Percentiles rank a stretch among this genome's conserved stretches.
Conservation (phyloP, 2,113 vertebrate species). For the Hyperopisus bebe region DNA sequence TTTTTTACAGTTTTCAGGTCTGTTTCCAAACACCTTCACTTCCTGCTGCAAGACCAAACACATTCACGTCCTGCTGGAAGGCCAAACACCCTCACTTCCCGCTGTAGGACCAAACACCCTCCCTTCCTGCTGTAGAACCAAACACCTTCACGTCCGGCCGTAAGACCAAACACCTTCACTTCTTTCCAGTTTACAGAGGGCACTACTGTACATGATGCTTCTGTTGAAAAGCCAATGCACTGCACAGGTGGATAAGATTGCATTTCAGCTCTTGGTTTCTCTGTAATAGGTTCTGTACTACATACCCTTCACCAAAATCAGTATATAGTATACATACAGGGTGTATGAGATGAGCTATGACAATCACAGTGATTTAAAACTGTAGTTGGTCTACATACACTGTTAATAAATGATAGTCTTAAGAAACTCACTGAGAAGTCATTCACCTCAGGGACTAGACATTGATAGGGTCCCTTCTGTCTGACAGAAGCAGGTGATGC, state of each 20-base stretch:
- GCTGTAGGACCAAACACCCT: neutral
- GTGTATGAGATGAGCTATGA: neutral
- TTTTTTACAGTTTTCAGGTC: neutral
- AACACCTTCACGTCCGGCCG: no score
- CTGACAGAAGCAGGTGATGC: neutral
- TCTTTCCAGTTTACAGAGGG: neutral
- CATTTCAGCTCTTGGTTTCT: neutral
- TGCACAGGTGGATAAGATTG: neutral
- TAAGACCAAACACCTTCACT: neutral
- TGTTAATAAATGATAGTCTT: neutral
- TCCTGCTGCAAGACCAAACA: neutral
- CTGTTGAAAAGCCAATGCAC: neutral
- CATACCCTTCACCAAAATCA: neutral
- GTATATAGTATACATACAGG: neutral
- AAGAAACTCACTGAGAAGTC: neutral
- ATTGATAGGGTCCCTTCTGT: neutral
- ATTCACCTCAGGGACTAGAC: neutral
- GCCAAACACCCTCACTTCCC: neutral
- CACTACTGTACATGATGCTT: neutral
- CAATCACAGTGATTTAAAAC: neutral
- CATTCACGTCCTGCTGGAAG: neutral
- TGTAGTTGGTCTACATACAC: neutral
- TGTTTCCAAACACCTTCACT: neutral
- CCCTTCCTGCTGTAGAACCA: no score
- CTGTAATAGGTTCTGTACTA: neutral